Evolutionary conservation across 2,113 vertebrate genomes (phyloP), one percentile per base, ranked within the genome.

Genomic region (Irena cyanogastra): DNA sequence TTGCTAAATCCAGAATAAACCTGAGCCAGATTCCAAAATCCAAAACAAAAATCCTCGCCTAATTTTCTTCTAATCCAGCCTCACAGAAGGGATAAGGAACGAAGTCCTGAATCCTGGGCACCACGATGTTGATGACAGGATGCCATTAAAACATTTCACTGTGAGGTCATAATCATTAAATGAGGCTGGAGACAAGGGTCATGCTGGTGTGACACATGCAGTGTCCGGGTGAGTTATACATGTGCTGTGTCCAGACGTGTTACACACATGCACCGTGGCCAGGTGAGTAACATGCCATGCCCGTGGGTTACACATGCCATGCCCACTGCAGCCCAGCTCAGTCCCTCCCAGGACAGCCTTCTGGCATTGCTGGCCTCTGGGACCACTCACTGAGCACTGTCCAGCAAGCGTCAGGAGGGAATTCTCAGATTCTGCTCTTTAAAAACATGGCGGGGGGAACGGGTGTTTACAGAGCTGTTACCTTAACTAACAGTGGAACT

Each of bases 321-420:
- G 42, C 20, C 47, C 17, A 3, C 42, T 6, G 4, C 37, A 30
- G 63, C 44, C 31, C 30, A 26, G 35, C 39, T 42, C 22, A 3
- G 10, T 10, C 42, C 35, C 28, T n/a, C 21, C 49, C 60, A 42
- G 65, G 9, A 20, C 69, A 56, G 23, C 45, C 56, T 69, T 47
- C 61, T 53, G 23, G 3, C 15, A 2, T 2, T 10, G 24, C 53
- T 35, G 28, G 65, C 35, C 66, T 15, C 37, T 8, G 4, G 78
- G 7, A 37, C 22, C 27, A 0, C 37, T 31, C 47, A 20, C 70
- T 50, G 54, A 66, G 52, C 35, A 17, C 37, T 1, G 3, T 4
- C 49, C 57, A 7, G 13, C n/a, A 37, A 13, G 22, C 0, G 0
- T 2, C 0, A 0, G 26, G 17, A 74, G 15, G 52, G 37, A 71